These are phyloP conservation scores for Scaptomyza caliginosa DNA, from an alignment of 2,888 invertebrate genomes.

Conservation along the genomic window DNA sequence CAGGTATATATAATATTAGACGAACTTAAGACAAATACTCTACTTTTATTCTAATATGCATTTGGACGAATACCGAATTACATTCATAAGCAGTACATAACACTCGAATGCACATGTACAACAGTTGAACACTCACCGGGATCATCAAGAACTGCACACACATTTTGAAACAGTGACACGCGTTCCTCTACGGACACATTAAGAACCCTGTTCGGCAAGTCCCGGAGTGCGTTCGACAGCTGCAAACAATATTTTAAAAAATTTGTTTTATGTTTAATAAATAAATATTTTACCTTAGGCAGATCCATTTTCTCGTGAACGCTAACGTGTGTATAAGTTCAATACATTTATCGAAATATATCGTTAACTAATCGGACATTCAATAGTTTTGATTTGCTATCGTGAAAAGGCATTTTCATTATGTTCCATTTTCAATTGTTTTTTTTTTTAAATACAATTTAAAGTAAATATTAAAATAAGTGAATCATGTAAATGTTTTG, in stretches of 20 bases:
- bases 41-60: neutral
- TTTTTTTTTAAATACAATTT: too few species aligned
- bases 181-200: conserved; percentile 81
- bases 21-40: too few species aligned
- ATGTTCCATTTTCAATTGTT: neutral
- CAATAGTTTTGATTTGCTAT: neutral
- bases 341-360: neutral
- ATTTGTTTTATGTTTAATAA: neutral
- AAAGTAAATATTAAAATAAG: too few species aligned
- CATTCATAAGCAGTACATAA: neutral
- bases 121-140: conserved; percentile 86
- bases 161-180: conserved; percentile 78
- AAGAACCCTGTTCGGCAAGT: conserved; percentile 83
- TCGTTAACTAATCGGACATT: neutral
- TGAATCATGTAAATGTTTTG: too few species aligned
- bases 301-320: conserved; percentile 45
- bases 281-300: conserved; percentile 37
- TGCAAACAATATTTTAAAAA: conserved; percentile 54
- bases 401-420: neutral
- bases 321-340: conserved; percentile 41
- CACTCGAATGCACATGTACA: conserved; percentile 2
- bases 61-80: neutral
- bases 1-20: too few species aligned
- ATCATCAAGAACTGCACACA: conserved; percentile 87
- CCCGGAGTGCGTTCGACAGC: conserved; percentile 83